phyloP scores from a whole-genome alignment of 1,140 invertebrate genomes.

The Rhopalosiphum maidis region DNA sequence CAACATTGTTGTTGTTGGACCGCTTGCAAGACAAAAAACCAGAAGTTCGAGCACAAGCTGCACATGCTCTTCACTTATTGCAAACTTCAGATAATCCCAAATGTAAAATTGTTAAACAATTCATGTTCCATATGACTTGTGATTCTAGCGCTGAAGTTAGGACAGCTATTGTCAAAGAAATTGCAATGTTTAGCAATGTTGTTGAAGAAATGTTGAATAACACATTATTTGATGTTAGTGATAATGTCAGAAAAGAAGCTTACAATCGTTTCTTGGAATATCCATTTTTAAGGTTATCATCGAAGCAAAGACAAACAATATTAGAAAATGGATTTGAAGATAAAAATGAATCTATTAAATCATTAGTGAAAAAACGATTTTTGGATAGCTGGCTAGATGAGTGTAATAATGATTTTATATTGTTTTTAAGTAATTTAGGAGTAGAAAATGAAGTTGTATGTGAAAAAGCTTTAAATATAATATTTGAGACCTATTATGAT shows the following conservation, averaged over 20 bases:
- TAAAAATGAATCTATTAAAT: slow-evolving; percentile 36
- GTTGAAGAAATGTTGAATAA: slow-evolving; percentile 26
- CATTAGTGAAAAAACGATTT: slow-evolving; percentile 13
- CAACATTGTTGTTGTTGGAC: not conserved
- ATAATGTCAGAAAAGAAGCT: slow-evolving; percentile 51
- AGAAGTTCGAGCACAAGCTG: slow-evolving; percentile 44
- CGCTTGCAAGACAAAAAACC: slow-evolving; percentile 38
- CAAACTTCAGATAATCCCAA: not conserved
- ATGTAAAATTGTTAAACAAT: slow-evolving; percentile 16
- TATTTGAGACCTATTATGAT: slow-evolving; percentile 45
- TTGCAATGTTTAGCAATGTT: slow-evolving; percentile 34
- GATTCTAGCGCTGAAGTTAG: slow-evolving; percentile 44
- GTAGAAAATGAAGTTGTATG: slow-evolving; percentile 39
- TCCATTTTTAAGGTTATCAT: slow-evolving; percentile 31
- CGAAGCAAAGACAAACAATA: slow-evolving; percentile 34
- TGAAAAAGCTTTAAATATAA: slow-evolving; percentile 34
- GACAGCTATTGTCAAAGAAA: slow-evolving; percentile 15
- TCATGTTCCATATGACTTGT: slow-evolving; percentile 41
- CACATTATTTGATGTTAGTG: slow-evolving; percentile 35
- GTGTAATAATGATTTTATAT: slow-evolving; percentile 20
- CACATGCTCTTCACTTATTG: not conserved
- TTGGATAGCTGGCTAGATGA: not conserved
- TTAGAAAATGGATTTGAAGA: slow-evolving; percentile 41
- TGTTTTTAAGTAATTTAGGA: not conserved
- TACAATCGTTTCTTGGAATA: slow-evolving; percentile 27